Percentiles rank a stretch among this genome's conserved stretches.
phyloP scores from a whole-genome alignment of 2,888 invertebrate species.

The Idaea straminata region DNA sequence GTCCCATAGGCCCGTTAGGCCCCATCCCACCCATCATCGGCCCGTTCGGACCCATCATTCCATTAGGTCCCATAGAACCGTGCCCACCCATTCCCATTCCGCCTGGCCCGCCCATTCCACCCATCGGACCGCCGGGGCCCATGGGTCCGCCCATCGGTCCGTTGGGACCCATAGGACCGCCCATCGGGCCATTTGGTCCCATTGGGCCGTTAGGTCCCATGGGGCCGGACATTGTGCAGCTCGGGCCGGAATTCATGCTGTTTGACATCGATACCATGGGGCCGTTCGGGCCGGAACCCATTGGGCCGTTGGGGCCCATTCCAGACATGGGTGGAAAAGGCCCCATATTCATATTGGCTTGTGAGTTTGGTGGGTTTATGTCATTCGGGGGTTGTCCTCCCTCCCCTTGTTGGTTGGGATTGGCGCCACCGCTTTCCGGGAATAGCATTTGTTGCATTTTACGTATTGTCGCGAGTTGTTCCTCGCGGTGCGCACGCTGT shows the following conservation, averaged over 20 bases:
- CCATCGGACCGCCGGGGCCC: constrained; percentile 68
- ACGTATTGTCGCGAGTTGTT: constrained; percentile 92
- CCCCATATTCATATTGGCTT: constrained; percentile 66
- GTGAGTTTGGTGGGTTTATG: constrained; percentile 65
- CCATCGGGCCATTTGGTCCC: constrained; percentile 60
- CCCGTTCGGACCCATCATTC: constrained; percentile 70
- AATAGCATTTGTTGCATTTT: constrained; percentile 97
- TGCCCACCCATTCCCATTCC: constrained; percentile 37
- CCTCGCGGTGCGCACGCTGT: constrained; percentile 95
- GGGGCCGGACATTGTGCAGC: constrained; percentile 73
- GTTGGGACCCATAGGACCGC: constrained; percentile 52
- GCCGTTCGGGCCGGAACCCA: constrained; percentile 68
- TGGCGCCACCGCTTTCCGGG: constrained; percentile 84
- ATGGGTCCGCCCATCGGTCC: constrained; percentile 58
- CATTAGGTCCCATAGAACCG: constrained; percentile 58
- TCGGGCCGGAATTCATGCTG: constrained; percentile 68
- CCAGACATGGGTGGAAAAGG: constrained; percentile 65
- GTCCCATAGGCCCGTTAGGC: constrained; percentile 74
- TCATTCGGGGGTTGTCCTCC: constrained; percentile 62
- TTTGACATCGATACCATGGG: constrained; percentile 74
- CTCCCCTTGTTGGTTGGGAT: constrained; percentile 53
- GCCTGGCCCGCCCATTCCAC: constrained; percentile 46
- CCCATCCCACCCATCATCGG: constrained; percentile 72
- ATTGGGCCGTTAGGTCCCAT: constrained; percentile 59
- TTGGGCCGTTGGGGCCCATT: constrained; percentile 66